Evolutionary conservation across 2,888 invertebrate species (phyloP), one percentile per base, ranked within the genome.

Genomic region (Creontiades dilutus): DNA sequence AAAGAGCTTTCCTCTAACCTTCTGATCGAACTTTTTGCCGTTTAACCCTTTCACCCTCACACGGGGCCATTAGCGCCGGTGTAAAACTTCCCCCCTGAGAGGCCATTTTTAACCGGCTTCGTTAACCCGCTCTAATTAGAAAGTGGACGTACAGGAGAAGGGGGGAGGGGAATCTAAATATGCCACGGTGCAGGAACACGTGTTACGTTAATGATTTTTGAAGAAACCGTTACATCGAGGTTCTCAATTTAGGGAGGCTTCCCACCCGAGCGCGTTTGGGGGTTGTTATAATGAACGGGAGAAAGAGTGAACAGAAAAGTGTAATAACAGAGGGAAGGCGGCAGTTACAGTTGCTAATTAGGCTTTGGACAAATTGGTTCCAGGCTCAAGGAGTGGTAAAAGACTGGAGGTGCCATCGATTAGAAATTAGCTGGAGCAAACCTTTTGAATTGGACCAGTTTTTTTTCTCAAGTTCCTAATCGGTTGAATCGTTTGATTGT

Each of bases 71-170:
- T 52, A 52, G 52, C 16, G 52, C 52, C 52, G 52, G 52, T 14
- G 52, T 52, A 37, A 37, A 37, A 37, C 37, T 52, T 52, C 16
- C 52, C 16, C 52, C 48, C 48, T 13, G 52, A 52, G 5, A 52
- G 52, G 52, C 52, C 52, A 52, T 52, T 52, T 52, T 52, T 52
- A 75, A 75, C 28, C 23, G 23, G 19, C 75, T 75, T 75, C 52
- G 82, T 82, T 82, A 82, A 48, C 48, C 52, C 47, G 14, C 82
- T 23, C 48, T 82, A 82, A 82, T 82, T 82, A 82, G 48, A 19
- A 48, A 75, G 75, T 28, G 27, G 37, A 37, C 37, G 37, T 37
- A 37, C 37, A 37, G 37, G 37, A 48, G 27, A 28, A 37, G 9
- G 27, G 27, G 19, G 27, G 46, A 19, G 82, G 52, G 48, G 19